Evolutionary conservation across 2,888 invertebrate genomes (phyloP).

Genomic region (Andrena praecox): DNA sequence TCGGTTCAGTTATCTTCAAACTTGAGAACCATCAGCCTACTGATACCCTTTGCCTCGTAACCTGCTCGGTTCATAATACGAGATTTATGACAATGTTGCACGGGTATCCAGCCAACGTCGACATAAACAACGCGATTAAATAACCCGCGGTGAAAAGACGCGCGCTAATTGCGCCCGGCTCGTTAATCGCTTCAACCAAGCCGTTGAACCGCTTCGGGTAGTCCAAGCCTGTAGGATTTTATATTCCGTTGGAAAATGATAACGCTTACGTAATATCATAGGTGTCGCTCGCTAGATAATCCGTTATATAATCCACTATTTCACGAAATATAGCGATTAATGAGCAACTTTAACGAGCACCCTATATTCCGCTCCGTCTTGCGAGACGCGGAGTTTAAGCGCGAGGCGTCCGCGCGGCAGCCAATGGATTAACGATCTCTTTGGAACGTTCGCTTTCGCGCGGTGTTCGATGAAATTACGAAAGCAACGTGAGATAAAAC

Average conservation of each 20-base stretch:
- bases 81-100: slow-evolving; percentile 53
- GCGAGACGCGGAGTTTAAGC: not conserved
- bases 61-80: slow-evolving; percentile 28
- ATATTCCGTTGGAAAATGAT: slow-evolving; percentile 23
- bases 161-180: slow-evolving; percentile 38
- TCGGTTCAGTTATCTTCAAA: slow-evolving; percentile 27
- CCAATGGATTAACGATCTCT: slow-evolving; percentile 3
- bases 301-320: slow-evolving; percentile 40
- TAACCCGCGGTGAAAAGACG: slow-evolving; percentile 32
- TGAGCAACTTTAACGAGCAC: slow-evolving; percentile 13
- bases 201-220: slow-evolving; percentile 5
- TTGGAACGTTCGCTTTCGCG: not conserved
- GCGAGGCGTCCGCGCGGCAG: not conserved
- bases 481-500: slow-evolving; percentile 18
- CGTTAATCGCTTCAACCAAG: slow-evolving; percentile 47
- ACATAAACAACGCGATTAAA: slow-evolving; percentile 29
- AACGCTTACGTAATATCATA: slow-evolving; percentile 29
- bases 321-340: slow-evolving; percentile 55
- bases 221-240: slow-evolving; percentile 10
- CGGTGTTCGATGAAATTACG: slow-evolving; percentile 18
- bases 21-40: not conserved
- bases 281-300: slow-evolving; percentile 13
- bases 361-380: not conserved
- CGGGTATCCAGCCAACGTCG: slow-evolving; percentile 34
- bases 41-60: slow-evolving; percentile 8